These are phyloP conservation scores for Cremastobaeus sp. DNA, from an alignment of 2,888 invertebrate species.

Conservation along the genomic window DNA sequence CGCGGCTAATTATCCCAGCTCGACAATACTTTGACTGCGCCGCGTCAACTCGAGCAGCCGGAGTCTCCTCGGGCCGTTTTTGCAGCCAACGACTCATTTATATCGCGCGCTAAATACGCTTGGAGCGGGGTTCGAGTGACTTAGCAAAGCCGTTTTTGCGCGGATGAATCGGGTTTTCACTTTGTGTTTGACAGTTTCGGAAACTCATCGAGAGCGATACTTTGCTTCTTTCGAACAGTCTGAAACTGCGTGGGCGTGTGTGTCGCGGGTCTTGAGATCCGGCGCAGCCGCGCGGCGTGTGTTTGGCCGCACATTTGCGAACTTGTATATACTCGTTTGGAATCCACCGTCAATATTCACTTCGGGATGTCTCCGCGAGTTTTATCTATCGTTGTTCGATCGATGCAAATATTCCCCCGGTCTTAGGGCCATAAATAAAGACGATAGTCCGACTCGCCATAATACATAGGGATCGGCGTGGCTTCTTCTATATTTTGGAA, in stretches of 20 bases:
- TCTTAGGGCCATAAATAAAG: conserved; percentile 35
- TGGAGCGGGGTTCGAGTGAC: neutral
- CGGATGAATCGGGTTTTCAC: conserved; percentile 14
- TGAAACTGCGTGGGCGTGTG: conserved; percentile 27
- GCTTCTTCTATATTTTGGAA: conserved; percentile 30
- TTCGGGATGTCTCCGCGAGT: conserved; percentile 45
- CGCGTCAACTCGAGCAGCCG: too few species aligned
- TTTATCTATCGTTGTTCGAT: conserved; percentile 45
- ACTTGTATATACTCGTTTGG: conserved; percentile 15
- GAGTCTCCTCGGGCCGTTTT: too few species aligned
- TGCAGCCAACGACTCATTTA: too few species aligned
- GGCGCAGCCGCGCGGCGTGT: conserved; percentile 35
- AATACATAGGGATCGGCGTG: conserved; percentile 18
- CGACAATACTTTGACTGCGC: too few species aligned
- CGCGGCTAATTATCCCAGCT: too few species aligned
- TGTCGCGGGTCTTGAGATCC: conserved; percentile 42
- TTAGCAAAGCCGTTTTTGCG: conserved; percentile 2
- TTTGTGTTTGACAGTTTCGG: conserved; percentile 26
- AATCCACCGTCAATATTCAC: conserved; percentile 45
- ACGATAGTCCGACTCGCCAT: conserved; percentile 1
- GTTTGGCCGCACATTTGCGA: conserved; percentile 2
- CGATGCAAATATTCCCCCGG: conserved; percentile 40
- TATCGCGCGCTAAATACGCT: conserved; percentile 4
- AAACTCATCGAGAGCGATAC: conserved; percentile 36
- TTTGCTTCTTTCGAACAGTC: conserved; percentile 42